phyloP scores from a whole-genome alignment of 2,888 invertebrate species.

The Tetragnatha montana region DNA sequence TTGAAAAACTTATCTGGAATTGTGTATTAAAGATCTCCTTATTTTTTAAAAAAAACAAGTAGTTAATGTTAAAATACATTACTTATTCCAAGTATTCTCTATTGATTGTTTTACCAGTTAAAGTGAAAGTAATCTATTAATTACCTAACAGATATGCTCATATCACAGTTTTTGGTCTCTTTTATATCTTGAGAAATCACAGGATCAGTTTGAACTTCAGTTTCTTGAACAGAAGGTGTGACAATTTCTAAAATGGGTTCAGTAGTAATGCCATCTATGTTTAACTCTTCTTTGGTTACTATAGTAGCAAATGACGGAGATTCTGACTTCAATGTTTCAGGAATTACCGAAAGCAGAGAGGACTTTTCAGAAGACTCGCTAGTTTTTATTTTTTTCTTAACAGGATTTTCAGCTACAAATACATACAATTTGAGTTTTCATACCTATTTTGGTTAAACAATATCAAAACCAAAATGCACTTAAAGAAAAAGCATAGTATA shows the following conservation, averaged over 20 bases:
- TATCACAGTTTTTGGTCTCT: constrained; percentile 28
- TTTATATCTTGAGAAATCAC: constrained; percentile 26
- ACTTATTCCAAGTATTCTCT: too few species aligned
- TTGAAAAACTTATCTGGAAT: too few species aligned
- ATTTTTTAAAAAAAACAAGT: background rate
- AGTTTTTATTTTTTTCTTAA: constrained; percentile 38
- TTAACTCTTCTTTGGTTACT: constrained; percentile 49
- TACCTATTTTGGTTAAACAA: too few species aligned
- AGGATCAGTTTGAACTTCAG: constrained; percentile 59
- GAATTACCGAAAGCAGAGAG: background rate
- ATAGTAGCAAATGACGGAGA: constrained; percentile 31
- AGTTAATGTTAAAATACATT: background rate
- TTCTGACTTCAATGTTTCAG: constrained; percentile 32
- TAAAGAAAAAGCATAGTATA: too few species aligned
- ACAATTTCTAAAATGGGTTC: constrained; percentile 26
- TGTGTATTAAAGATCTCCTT: too few species aligned
- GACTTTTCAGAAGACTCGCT: constrained; percentile 49
- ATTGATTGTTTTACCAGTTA: too few species aligned
- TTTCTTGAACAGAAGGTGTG: constrained; percentile 59
- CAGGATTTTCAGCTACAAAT: constrained; percentile 37
- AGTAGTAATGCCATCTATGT: constrained; percentile 8
- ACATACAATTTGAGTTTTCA: background rate
- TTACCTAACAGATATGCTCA: constrained; percentile 25
- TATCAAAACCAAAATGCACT: too few species aligned
- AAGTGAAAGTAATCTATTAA: background rate